Percentiles rank a stretch among this genome's conserved stretches.
Evolutionary conservation across 2,113 vertebrate species (phyloP).

Genomic region (Camarhynchus parvulus): DNA sequence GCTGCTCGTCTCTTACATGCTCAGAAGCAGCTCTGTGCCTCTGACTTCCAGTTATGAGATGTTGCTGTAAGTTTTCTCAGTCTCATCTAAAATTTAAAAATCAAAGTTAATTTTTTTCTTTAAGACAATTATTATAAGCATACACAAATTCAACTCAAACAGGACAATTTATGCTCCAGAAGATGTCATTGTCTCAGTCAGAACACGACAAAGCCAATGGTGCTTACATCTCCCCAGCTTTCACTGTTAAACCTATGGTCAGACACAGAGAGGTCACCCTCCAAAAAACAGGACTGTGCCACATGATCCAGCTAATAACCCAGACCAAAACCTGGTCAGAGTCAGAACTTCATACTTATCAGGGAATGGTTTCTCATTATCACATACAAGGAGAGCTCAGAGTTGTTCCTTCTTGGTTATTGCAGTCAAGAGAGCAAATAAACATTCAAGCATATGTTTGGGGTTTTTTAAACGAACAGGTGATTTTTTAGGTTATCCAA

Average conservation of each 20-base stretch:
- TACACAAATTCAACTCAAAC: background rate
- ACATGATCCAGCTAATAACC: too few species aligned
- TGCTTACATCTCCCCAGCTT: background rate
- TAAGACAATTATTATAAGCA: background rate
- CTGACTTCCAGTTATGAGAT: background rate
- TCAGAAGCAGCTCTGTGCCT: background rate
- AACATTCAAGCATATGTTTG: background rate
- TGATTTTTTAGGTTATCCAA: background rate
- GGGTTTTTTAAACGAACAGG: background rate
- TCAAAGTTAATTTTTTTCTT: background rate
- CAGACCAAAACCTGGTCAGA: background rate
- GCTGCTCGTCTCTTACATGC: background rate
- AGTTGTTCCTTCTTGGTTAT: background rate
- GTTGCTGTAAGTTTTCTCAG: background rate
- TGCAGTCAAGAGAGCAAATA: background rate
- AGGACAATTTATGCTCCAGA: background rate
- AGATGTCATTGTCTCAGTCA: background rate
- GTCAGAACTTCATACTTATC: background rate
- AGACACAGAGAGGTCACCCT: background rate
- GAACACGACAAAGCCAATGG: background rate
- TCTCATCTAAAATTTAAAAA: constrained; percentile 17
- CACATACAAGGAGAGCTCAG: background rate
- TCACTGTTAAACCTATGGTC: constrained; percentile 14
- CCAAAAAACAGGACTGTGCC: background rate
- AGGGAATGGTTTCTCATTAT: background rate